phyloP scores from a whole-genome alignment of 2,113 vertebrate species.

The Microtus pennsylvanicus region DNA sequence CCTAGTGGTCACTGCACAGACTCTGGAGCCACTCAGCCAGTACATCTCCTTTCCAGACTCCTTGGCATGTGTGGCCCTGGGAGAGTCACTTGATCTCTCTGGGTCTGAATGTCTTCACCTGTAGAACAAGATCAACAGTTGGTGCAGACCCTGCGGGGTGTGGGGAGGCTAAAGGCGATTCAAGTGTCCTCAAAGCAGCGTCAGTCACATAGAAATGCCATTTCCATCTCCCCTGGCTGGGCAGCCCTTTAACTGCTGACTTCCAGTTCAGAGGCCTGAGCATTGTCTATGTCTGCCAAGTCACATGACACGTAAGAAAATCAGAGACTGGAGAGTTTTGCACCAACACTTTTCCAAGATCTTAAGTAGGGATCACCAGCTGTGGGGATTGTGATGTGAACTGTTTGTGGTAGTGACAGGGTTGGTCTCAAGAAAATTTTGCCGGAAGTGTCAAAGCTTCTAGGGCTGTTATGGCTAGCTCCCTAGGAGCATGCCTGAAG shows the following conservation, averaged over 20 bases:
- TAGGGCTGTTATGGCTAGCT: not conserved
- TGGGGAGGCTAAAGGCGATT: not conserved
- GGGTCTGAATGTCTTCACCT: not conserved
- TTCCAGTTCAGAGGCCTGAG: not conserved
- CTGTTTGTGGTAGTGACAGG: not conserved
- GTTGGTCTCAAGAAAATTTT: not conserved
- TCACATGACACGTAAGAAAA: not conserved
- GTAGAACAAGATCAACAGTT: not conserved
- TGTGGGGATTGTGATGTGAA: not conserved
- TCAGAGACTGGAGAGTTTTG: not conserved
- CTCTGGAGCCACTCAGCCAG: rapidly evolving
- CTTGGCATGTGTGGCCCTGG: not conserved
- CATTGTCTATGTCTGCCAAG: not conserved
- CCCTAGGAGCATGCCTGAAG: not conserved
- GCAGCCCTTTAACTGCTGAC: not conserved
- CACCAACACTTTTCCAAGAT: not conserved
- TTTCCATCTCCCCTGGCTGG: not conserved
- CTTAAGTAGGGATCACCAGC: not conserved
- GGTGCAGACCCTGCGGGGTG: not conserved
- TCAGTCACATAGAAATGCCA: not conserved
- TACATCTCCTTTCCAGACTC: not conserved
- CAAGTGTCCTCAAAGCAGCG: not conserved
- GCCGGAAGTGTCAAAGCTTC: not conserved
- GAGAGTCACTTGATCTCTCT: not conserved
- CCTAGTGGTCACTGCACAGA: not conserved